Evolutionary conservation across 2,888 invertebrate genomes (phyloP).

Genomic region (Drosophila paucipuncta): DNA sequence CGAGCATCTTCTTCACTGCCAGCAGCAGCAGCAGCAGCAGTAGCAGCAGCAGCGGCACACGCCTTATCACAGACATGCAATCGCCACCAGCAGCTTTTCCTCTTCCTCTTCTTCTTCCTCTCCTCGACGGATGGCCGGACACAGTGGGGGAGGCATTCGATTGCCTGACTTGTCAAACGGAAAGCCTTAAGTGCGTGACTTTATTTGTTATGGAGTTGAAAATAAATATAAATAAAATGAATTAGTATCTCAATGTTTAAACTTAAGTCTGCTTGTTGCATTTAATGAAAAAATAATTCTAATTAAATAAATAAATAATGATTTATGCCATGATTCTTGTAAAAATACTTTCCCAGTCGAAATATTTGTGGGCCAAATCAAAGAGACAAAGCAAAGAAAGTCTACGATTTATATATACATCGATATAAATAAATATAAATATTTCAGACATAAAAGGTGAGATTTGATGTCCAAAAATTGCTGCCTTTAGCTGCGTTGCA

Average conservation of each 20-base stretch:
- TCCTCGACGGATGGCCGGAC: background rate
- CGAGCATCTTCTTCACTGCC: constrained; percentile 53
- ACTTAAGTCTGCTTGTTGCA: background rate
- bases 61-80: constrained; percentile 83
- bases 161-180: background rate
- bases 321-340: background rate
- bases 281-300: background rate
- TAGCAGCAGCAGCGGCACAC: constrained; percentile 63
- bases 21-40: constrained; percentile 29
- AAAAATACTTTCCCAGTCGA: background rate
- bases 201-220: constrained; percentile 1
- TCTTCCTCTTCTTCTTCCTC: background rate
- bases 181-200: constrained; percentile 19
- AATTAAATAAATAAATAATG: background rate
- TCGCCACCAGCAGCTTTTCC: constrained; percentile 57
- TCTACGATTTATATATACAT: constrained; percentile 12
- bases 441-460: constrained; percentile 38
- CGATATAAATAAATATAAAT: background rate
- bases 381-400: constrained; percentile 21
- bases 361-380: background rate
- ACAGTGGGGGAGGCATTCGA: background rate
- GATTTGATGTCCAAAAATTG: constrained; percentile 54
- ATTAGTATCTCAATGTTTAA: background rate
- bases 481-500: constrained; percentile 14
- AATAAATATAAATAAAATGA: background rate